Percentiles rank a stretch among this genome's conserved stretches.
Conservation (phyloP, 2,797 vertebrate species). For the Paramormyrops hopkinsi region DNA sequence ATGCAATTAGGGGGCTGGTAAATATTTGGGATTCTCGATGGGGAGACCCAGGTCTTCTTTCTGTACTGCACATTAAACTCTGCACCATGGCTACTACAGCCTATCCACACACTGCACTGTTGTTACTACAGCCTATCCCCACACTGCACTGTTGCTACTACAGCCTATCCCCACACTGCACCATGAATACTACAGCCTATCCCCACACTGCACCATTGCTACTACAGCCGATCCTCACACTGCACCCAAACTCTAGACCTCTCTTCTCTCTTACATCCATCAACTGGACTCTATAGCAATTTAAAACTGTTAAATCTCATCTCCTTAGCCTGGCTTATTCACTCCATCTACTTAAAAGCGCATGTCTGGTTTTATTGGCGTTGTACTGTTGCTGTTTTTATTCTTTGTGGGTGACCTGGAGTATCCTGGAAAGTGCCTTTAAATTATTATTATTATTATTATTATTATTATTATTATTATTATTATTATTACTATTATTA, state of each 20-base stretch:
- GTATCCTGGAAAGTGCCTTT: no score
- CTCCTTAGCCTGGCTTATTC: background rate
- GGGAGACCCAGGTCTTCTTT: background rate
- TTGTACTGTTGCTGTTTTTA: background rate
- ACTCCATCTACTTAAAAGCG: background rate
- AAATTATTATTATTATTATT: background rate
- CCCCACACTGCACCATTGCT: background rate
- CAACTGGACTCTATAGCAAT: background rate
- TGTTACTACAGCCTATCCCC: background rate
- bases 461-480: no score
- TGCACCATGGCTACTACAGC: background rate
- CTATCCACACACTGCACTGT: background rate
- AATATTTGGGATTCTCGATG: slow-evolving; percentile 32
- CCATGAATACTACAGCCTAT: background rate
- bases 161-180: background rate
- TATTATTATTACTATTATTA: no score
- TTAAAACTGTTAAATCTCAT: background rate
- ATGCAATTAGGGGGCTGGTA: slow-evolving; percentile 66
- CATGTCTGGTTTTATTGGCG: background rate
- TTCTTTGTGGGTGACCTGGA: background rate
- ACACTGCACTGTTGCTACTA: background rate
- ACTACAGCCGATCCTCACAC: background rate
- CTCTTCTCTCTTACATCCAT: background rate
- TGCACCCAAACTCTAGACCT: background rate
- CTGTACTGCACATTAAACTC: background rate